Evolutionary conservation across 2,888 invertebrate species (phyloP).

Genomic region (Siphlonurus alternatus): DNA sequence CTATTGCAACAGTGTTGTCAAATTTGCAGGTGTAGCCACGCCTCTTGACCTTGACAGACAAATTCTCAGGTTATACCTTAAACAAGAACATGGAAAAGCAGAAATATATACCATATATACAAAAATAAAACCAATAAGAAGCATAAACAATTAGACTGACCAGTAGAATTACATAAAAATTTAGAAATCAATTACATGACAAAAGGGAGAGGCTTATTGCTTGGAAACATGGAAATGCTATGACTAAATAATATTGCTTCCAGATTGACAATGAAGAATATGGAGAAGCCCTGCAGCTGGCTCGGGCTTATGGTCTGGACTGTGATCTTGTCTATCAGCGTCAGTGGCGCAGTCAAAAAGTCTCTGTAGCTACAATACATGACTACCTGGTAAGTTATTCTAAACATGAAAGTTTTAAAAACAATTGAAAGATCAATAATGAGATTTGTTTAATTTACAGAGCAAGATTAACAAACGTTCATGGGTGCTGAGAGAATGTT

Average conservation of each 20-base stretch:
- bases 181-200: too few species aligned
- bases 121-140: too few species aligned
- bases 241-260: not conserved
- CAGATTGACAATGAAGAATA: conserved; percentile 52
- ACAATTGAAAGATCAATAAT: not conserved
- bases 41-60: too few species aligned
- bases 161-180: too few species aligned
- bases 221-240: not conserved
- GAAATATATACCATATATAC: too few species aligned
- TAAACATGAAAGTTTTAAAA: not conserved
- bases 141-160: too few species aligned
- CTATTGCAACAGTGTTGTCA: too few species aligned
- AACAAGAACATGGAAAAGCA: too few species aligned
- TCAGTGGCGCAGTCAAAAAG: conserved; percentile 57
- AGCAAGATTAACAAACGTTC: conserved; percentile 57
- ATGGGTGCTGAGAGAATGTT: conserved; percentile 67
- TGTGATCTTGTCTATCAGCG: conserved; percentile 63
- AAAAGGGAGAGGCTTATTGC: not conserved
- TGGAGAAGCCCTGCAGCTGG: conserved; percentile 50
- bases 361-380: conserved; percentile 52
- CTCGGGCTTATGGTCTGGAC: conserved; percentile 50
- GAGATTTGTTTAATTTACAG: conserved; percentile 23
- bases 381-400: conserved; percentile 48
- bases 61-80: too few species aligned
- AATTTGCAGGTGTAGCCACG: too few species aligned